These are phyloP conservation scores for Cephus nigrinus DNA, from an alignment of 2,888 invertebrate genomes.

Conservation along the genomic window DNA sequence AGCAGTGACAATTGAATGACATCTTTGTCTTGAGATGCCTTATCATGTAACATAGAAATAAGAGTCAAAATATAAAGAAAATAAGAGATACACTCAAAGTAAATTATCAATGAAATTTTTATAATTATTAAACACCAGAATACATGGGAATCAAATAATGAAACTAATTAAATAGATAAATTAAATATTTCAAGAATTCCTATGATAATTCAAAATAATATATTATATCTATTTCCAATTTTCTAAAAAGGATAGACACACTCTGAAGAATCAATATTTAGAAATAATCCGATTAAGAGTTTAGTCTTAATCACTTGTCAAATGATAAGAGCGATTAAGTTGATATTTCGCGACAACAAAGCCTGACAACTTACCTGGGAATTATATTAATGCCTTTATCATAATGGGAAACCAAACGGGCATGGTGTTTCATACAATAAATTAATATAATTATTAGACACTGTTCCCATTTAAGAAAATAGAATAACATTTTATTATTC, in stretches of 20 bases:
- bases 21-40: background rate
- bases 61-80: background rate
- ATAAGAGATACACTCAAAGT: background rate
- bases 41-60: background rate
- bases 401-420: background rate
- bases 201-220: background rate
- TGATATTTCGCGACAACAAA: background rate
- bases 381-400: background rate
- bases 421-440: background rate
- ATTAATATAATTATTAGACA: background rate
- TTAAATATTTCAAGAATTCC: background rate
- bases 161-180: background rate
- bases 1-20: background rate
- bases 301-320: background rate
- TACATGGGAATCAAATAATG: background rate
- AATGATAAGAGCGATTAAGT: background rate
- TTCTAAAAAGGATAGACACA: background rate
- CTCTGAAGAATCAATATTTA: background rate
- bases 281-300: background rate
- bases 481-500: background rate
- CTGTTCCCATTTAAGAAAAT: background rate
- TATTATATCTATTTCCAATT: background rate
- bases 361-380: background rate
- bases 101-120: background rate
- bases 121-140: background rate